A percentile compares a stretch with the other conserved stretches of the same genome.
Conservation (phyloP, 2,888 invertebrate species). For the Nycteola revayana region DNA sequence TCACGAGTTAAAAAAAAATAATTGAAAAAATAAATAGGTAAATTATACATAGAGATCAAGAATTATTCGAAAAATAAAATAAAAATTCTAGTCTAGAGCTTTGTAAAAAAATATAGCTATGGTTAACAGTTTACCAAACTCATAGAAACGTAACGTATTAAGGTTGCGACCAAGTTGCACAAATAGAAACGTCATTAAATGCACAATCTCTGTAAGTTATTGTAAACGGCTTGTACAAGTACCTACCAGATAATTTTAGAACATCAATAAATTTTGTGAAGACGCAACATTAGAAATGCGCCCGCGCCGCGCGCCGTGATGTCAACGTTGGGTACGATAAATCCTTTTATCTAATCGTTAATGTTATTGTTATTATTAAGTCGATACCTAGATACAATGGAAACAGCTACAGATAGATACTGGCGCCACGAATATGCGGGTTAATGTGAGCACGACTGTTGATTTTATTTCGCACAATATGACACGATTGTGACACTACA, state of each 20-base stretch:
- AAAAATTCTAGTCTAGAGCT: too few species aligned
- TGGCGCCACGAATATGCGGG: slow-evolving; percentile 67
- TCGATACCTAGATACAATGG: slow-evolving; percentile 42
- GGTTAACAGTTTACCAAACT: too few species aligned
- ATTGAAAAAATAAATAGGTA: too few species aligned
- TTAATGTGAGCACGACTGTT: slow-evolving; percentile 56
- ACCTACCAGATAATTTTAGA: slow-evolving; percentile 30
- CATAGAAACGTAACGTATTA: too few species aligned
- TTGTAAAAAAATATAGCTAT: too few species aligned
- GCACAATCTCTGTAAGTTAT: slow-evolving; percentile 22
- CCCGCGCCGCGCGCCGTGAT: slow-evolving; percentile 19
- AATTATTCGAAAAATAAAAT: too few species aligned
- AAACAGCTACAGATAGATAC: slow-evolving; percentile 47
- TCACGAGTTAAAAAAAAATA: too few species aligned
- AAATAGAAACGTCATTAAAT: slow-evolving; percentile 7
- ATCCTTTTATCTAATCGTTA: slow-evolving; percentile 45
- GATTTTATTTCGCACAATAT: slow-evolving; percentile 35
- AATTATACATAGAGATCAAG: too few species aligned
- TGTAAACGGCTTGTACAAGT: slow-evolving; percentile 22
- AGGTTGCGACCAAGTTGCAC: slow-evolving; percentile 5
- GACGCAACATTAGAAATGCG: slow-evolving; percentile 33
- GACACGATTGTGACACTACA: slow-evolving; percentile 18
- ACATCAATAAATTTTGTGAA: slow-evolving; percentile 36
- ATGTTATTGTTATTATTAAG: slow-evolving; percentile 43
- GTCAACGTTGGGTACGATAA: slow-evolving; percentile 40